Base-by-base conservation (phyloP, 2,797 vertebrate genomes). In the Crenuchus spilurus region DNA sequence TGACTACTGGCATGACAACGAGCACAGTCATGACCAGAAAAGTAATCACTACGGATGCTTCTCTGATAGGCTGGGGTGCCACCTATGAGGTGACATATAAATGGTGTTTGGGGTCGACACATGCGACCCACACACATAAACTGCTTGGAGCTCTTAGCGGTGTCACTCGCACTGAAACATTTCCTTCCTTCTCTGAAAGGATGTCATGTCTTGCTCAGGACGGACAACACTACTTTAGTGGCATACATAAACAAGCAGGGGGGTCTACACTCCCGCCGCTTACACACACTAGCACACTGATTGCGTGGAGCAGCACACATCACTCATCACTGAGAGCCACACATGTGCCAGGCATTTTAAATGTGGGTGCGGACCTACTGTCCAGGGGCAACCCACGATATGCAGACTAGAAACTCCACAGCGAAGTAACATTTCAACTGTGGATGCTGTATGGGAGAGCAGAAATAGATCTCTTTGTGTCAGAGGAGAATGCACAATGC, bases 221-320 rank as follows among this genome's bases (percentile, higher is more conserved):
- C 5, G 0, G 76, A 76, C 51, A 73, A 76, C 18, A 57, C 41
- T 1, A 70, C 57, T 0, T 22, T 60, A 2, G 58, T 73, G 49
- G 62, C 67, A 10, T 72, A 65, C 31, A 30, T 72, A 35, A 80
- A 78, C 57, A 33, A 33, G 24, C 42, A 75, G 3, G 63, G 68
- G 1, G 55, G 42, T 16, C 26, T 72, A 24, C 13, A 24, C 0
- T 76, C 74, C 6, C 54, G 4, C 4, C 66, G 11, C 2, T 18
- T 75, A 18, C 64, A 70, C 39, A 66, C 4, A 11, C 8, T 72
- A 14, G 49, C 68, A 64, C 22, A n/a, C 31, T 67, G 58, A 69
- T 73, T 11, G 0, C 69, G 10, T 72, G 66, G 73, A 41, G 54
- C 57, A 58, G 26, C 39, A 33, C 1, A 7, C 48, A 7, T 6